These are phyloP conservation scores for Amphiprion clarkii DNA, from an alignment of 2,797 vertebrate species.

Conservation along the genomic window DNA sequence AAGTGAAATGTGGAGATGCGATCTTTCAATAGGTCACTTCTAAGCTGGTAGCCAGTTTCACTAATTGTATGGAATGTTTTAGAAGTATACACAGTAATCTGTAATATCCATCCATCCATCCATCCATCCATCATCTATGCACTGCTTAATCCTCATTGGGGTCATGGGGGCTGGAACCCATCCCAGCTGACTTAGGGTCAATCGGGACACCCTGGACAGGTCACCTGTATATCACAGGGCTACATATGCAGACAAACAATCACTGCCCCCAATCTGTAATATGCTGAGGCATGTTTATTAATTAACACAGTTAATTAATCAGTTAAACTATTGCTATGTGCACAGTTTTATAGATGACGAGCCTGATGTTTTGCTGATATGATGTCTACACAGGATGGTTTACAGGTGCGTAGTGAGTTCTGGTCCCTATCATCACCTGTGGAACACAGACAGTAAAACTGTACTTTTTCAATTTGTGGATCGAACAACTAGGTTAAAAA, in stretches of 20 bases:
- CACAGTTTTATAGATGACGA: conserved; percentile 1
- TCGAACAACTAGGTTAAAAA: not conserved
- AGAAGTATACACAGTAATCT: not conserved
- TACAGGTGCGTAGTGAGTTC: not conserved
- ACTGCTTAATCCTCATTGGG: too few species aligned
- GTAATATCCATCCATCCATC: not conserved
- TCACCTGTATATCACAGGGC: too few species aligned
- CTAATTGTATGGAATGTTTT: not conserved
- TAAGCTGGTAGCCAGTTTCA: not conserved
- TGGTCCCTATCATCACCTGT: not conserved
- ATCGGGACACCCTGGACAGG: too few species aligned
- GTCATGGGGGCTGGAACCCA: too few species aligned
- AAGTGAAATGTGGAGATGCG: not conserved
- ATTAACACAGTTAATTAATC: not conserved
- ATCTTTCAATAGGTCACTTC: not conserved
- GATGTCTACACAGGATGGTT: not conserved
- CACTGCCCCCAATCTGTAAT: not conserved
- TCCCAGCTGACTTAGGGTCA: too few species aligned
- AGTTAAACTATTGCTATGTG: not conserved
- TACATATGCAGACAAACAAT: too few species aligned
- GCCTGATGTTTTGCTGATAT: conserved; percentile 3
- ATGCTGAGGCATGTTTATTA: not conserved
- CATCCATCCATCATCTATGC: too few species aligned
- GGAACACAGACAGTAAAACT: not conserved
- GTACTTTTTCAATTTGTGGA: not conserved